A percentile compares a stretch with the other conserved stretches of the same genome.
Conservation (phyloP, 2,888 invertebrate species). For the Spodoptera picta region DNA sequence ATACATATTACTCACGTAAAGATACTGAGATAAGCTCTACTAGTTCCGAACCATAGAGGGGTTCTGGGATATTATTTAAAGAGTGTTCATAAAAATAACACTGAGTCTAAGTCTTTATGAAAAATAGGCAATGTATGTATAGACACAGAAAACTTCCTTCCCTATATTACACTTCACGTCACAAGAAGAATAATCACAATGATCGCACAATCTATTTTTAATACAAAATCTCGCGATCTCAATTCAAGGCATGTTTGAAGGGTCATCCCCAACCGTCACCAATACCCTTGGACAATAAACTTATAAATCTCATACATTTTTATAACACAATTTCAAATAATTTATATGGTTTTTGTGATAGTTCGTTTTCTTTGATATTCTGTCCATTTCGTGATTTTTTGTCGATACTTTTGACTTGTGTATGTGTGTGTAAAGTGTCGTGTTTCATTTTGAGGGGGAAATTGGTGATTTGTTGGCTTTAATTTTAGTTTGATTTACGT, state of each 20-base stretch:
- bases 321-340: slow-evolving; percentile 76
- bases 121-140: too few relatives aligned
- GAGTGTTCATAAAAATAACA: too few relatives aligned
- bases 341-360: slow-evolving; percentile 59
- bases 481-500: too few relatives aligned
- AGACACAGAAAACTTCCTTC: too few relatives aligned
- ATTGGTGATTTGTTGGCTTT: background rate
- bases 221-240: slow-evolving; percentile 70
- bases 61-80: too few relatives aligned
- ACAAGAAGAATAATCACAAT: slow-evolving; percentile 53
- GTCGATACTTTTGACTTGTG: slow-evolving; percentile 32
- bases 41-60: too few relatives aligned
- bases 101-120: too few relatives aligned
- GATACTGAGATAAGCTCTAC: too few relatives aligned
- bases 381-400: slow-evolving; percentile 5
- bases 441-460: slow-evolving; percentile 16
- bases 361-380: slow-evolving; percentile 40
- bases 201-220: slow-evolving; percentile 68
- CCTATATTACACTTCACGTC: too few relatives aligned
- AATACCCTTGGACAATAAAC: slow-evolving; percentile 71
- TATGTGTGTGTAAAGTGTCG: background rate
- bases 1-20: too few relatives aligned
- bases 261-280: slow-evolving; percentile 63
- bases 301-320: slow-evolving; percentile 81
- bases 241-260: slow-evolving; percentile 69